These are phyloP conservation scores for Nylanderia fulva DNA, from an alignment of 1,140 invertebrate species.

Conservation along the genomic window DNA sequence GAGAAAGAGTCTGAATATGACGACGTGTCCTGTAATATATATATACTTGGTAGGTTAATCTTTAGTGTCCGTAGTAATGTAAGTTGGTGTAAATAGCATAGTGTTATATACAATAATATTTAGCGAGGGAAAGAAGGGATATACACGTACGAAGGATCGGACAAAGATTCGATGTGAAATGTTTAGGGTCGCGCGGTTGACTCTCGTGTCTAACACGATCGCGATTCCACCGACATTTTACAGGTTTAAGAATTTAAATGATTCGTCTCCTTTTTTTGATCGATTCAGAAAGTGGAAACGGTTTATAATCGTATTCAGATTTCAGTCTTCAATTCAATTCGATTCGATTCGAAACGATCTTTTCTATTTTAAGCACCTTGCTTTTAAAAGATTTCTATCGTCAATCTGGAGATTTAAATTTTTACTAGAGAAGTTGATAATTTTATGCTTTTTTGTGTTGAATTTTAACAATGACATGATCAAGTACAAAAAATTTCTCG, in stretches of 20 bases:
- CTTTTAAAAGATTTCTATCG: conserved; percentile 20
- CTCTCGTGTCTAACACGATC: conserved; percentile 58
- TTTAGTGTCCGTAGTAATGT: conserved; percentile 73
- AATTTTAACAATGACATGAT: conserved; percentile 69
- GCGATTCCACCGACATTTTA: conserved; percentile 31
- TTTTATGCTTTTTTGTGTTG: conserved; percentile 46
- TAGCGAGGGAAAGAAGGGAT: conserved; percentile 50
- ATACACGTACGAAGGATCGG: conserved; percentile 30
- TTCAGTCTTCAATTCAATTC: conserved; percentile 9
- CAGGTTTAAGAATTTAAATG: conserved; percentile 27
- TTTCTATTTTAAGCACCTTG: conserved; percentile 27
- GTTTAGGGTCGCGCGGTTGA: conserved; percentile 40
- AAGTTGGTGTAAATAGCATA: conserved; percentile 85
- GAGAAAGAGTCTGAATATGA: conserved; percentile 72
- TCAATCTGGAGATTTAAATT: conserved; percentile 39
- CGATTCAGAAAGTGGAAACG: not conserved
- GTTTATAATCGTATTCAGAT: not conserved
- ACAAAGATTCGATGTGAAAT: conserved; percentile 42
- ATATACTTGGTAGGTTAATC: conserved; percentile 83
- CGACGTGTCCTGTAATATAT: conserved; percentile 84
- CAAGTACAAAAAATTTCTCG: conserved; percentile 67
- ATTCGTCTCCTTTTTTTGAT: conserved; percentile 25
- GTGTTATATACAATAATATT: conserved; percentile 75
- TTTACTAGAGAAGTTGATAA: conserved; percentile 33
- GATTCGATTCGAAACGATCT: not conserved